These are phyloP conservation scores for Neogobius melanostomus DNA, from an alignment of 2,113 vertebrate species.

Conservation along the genomic window DNA sequence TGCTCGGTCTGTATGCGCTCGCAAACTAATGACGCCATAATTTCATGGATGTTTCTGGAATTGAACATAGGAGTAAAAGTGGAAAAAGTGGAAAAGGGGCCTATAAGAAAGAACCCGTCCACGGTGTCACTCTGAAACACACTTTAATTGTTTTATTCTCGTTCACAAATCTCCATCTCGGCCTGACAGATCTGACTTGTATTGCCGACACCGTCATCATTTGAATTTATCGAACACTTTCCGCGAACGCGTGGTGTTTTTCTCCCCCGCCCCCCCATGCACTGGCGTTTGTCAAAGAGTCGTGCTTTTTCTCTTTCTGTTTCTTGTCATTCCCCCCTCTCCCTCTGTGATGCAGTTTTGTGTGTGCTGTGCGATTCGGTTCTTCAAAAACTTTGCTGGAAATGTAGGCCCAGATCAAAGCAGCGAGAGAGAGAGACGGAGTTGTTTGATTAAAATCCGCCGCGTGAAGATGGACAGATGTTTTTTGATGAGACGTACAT, in stretches of 20 bases:
- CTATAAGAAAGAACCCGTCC: slow-evolving; percentile 75
- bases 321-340: slow-evolving; percentile 9
- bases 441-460: slow-evolving; percentile 76
- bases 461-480: slow-evolving; percentile 44
- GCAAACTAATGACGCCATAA: slow-evolving; percentile 75
- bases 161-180: slow-evolving; percentile 59
- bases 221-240: slow-evolving; percentile 66
- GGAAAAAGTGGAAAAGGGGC: slow-evolving; percentile 61
- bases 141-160: slow-evolving; percentile 70
- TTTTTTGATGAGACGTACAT: slow-evolving; percentile 74
- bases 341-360: slow-evolving; percentile 20
- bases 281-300: slow-evolving; percentile 26
- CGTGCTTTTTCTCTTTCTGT: slow-evolving; percentile 26
- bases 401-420: slow-evolving; percentile 75
- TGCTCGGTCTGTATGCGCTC: slow-evolving; percentile 71
- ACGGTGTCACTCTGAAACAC: slow-evolving; percentile 58
- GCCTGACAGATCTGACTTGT: slow-evolving; percentile 67
- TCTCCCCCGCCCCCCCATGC: too few relatives aligned
- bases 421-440: slow-evolving; percentile 46
- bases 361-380: slow-evolving; percentile 4
- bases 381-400: slow-evolving; percentile 56
- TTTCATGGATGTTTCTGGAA: slow-evolving; percentile 69
- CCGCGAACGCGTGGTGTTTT: background rate
- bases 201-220: slow-evolving; percentile 65
- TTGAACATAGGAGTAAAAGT: slow-evolving; percentile 76